Percentiles rank a stretch among this genome's conserved stretches.
phyloP scores from a whole-genome alignment of 2,113 vertebrate genomes.

The Melanotaenia duboulayi region DNA sequence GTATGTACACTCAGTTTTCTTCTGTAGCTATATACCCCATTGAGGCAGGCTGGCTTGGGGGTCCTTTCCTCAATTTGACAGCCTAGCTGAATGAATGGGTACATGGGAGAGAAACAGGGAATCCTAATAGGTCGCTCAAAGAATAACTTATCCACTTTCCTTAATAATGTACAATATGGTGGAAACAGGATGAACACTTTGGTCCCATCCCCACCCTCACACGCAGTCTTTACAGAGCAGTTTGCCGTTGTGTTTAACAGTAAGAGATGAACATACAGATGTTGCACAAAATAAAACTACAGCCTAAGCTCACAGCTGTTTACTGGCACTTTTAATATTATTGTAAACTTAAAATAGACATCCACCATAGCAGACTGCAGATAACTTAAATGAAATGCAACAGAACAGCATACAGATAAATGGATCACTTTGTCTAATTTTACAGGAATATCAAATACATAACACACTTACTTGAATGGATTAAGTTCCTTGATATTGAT shows the following conservation, averaged over 20 bases:
- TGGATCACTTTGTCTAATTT: background rate
- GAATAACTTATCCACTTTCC: slow-evolving; percentile 45
- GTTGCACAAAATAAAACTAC: background rate
- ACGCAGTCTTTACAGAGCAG: background rate
- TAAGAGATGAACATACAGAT: background rate
- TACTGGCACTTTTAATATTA: too few relatives aligned
- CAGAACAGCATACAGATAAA: background rate
- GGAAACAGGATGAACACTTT: slow-evolving; percentile 46
- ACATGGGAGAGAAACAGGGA: slow-evolving; percentile 49
- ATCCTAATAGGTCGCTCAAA: slow-evolving; percentile 53
- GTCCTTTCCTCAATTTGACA: slow-evolving; percentile 73
- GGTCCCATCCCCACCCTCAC: background rate
- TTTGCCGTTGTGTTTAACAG: background rate
- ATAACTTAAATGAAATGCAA: background rate
- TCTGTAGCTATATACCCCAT: slow-evolving; percentile 46
- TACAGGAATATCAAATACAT: background rate
- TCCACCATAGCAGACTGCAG: background rate
- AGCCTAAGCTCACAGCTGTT: too few relatives aligned
- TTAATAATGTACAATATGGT: slow-evolving; percentile 42
- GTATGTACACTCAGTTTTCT: slow-evolving; percentile 36
- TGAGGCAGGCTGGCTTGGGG: slow-evolving; percentile 67
- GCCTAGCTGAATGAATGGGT: slow-evolving; percentile 51
- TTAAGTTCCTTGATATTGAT: background rate
- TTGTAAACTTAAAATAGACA: background rate
- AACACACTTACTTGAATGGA: background rate